Conservation (phyloP, 1,140 invertebrate species). For the Bombus confusus region DNA sequence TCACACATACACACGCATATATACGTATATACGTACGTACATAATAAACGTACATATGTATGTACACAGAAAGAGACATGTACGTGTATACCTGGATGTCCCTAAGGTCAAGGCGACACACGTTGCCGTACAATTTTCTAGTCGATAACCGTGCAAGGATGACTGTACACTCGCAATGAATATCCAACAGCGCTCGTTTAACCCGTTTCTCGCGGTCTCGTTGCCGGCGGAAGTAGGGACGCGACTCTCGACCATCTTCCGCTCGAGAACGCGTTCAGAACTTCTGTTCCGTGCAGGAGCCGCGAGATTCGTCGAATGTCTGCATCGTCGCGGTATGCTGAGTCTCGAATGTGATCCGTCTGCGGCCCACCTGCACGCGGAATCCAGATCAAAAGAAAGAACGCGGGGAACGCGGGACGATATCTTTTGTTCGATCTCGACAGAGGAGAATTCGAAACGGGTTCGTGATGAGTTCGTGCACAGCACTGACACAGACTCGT, state of each 20-base stretch:
- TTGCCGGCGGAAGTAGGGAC: neutral
- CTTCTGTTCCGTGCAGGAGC: slow-evolving; percentile 4
- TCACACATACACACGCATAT: neutral
- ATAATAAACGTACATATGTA: too few relatives aligned
- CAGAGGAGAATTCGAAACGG: neutral
- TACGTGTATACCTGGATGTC: slow-evolving; percentile 25
- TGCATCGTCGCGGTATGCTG: slow-evolving; percentile 38
- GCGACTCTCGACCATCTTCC: neutral
- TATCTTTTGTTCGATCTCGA: neutral
- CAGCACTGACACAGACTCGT: neutral
- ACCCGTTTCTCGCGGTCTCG: slow-evolving; percentile 8
- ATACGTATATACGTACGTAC: neutral
- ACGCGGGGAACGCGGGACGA: neutral
- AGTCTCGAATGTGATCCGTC: slow-evolving; percentile 1
- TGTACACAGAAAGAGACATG: neutral
- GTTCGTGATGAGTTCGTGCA: neutral
- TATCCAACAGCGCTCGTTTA: slow-evolving; percentile 20
- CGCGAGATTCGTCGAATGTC: slow-evolving; percentile 33
- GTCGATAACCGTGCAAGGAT: slow-evolving; percentile 69
- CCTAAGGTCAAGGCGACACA: slow-evolving; percentile 61
- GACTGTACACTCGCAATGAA: slow-evolving; percentile 49
- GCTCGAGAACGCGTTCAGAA: neutral
- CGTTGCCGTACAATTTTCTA: slow-evolving; percentile 56
- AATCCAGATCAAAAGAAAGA: neutral
- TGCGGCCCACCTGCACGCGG: slow-evolving; percentile 25